Percentiles rank a stretch among this genome's conserved stretches.
These are phyloP conservation scores for Lathronympha strigana DNA, from an alignment of 2,888 invertebrate genomes.

Conservation along the genomic window DNA sequence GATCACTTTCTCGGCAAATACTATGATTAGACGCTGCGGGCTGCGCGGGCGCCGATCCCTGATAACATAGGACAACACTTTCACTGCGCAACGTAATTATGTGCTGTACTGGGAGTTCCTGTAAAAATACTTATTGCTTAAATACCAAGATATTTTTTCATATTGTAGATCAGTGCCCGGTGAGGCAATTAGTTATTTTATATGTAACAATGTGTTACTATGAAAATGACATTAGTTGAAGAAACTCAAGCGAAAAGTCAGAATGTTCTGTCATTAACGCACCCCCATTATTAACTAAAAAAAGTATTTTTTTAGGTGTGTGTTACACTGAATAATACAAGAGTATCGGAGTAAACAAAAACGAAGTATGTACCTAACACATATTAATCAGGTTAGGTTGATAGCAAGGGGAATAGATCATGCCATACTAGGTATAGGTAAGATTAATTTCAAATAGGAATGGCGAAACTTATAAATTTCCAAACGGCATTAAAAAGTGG, in stretches of 20 bases:
- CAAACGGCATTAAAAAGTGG: constrained; percentile 28
- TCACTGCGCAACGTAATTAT: constrained; percentile 46
- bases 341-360: neutral
- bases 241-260: too few species aligned
- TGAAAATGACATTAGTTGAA: too few species aligned
- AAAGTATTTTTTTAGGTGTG: too few species aligned
- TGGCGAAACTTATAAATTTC: constrained; percentile 19
- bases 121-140: constrained; percentile 15
- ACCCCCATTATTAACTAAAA: too few species aligned
- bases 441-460: constrained; percentile 4
- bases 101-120: constrained; percentile 26
- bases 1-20: constrained; percentile 63
- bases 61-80: constrained; percentile 55
- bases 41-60: constrained; percentile 55
- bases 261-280: too few species aligned
- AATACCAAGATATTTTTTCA: neutral
- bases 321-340: neutral
- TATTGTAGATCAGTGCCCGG: neutral
- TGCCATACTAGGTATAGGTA: neutral
- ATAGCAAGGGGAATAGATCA: neutral
- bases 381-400: neutral
- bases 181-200: too few species aligned
- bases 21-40: constrained; percentile 60
- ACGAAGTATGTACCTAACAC: neutral
- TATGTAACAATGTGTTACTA: too few species aligned